Percentiles rank a stretch among this genome's conserved stretches.
phyloP scores from a whole-genome alignment of 2,797 vertebrate species.

The Artibeus lituratus region DNA sequence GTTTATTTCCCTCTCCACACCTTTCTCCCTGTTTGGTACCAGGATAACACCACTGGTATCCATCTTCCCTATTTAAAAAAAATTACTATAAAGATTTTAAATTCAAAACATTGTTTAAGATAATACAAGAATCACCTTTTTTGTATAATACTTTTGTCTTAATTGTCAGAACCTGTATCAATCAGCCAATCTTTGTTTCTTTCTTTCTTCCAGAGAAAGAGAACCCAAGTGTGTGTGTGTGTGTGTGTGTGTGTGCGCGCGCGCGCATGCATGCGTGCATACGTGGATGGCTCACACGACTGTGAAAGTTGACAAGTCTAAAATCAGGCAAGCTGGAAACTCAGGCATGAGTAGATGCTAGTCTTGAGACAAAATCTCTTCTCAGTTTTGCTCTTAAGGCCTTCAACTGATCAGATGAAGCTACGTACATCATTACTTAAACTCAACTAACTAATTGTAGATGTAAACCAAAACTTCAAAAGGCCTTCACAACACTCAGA shows the following conservation, averaged over 20 bases:
- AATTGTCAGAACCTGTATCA: neutral
- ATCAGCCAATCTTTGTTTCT: neutral
- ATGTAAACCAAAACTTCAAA: neutral
- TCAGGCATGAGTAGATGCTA: neutral
- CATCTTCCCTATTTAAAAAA: neutral
- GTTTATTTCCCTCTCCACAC: neutral
- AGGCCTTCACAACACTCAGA: neutral
- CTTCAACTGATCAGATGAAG: neutral
- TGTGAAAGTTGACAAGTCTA: neutral
- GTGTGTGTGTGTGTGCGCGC: too few species aligned
- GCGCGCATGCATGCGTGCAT: fast-evolving
- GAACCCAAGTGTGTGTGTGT: neutral
- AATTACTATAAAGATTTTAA: neutral
- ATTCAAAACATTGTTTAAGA: neutral
- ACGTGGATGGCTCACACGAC: neutral
- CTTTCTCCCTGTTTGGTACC: neutral
- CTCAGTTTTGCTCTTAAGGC: neutral
- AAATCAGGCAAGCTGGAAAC: neutral
- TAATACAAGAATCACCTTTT: neutral
- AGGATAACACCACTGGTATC: neutral
- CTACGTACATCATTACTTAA: neutral
- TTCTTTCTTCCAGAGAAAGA: neutral
- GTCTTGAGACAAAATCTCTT: neutral
- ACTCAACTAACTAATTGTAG: neutral
- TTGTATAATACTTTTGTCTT: neutral